phyloP scores from a whole-genome alignment of 2,113 vertebrate genomes.

The Cyphomyrus discorhynchus region DNA sequence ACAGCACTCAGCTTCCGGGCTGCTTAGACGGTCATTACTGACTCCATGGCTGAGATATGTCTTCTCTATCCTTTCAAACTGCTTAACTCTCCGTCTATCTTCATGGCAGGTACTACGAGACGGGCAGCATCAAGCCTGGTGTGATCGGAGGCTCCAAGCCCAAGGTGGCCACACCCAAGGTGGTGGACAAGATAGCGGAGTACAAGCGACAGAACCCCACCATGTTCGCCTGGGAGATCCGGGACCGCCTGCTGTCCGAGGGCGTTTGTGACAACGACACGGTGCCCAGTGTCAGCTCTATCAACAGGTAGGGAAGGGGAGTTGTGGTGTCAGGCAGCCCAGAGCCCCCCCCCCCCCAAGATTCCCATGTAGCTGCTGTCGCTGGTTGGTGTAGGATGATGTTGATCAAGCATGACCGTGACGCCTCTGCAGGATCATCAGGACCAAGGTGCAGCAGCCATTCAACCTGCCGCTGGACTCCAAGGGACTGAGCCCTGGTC shows the following conservation, averaged over 20 bases:
- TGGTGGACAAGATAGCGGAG: constrained; percentile 67
- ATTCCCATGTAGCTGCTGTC: neutral
- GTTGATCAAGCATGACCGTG: neutral
- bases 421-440: constrained; percentile 59
- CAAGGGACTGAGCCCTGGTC: constrained; percentile 57
- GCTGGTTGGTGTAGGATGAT: neutral
- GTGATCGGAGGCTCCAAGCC: constrained; percentile 71
- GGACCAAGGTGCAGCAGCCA: constrained; percentile 64
- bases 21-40: neutral
- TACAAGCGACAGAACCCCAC: constrained; percentile 66
- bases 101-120: constrained; percentile 64
- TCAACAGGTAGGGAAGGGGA: constrained; percentile 57
- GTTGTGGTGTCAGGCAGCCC: neutral
- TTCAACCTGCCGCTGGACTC: constrained; percentile 63
- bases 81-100: neutral
- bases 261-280: constrained; percentile 62
- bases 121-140: constrained; percentile 67
- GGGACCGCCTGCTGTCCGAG: constrained; percentile 65
- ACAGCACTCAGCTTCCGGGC: neutral
- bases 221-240: constrained; percentile 75
- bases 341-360: neutral
- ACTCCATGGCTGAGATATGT: neutral
- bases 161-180: constrained; percentile 70
- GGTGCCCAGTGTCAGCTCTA: constrained; percentile 73
- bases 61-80: neutral